A percentile compares a stretch with the other conserved stretches of the same genome.
Evolutionary conservation across 2,797 vertebrate species (phyloP).

Genomic region (Amphiprion clarkii): DNA sequence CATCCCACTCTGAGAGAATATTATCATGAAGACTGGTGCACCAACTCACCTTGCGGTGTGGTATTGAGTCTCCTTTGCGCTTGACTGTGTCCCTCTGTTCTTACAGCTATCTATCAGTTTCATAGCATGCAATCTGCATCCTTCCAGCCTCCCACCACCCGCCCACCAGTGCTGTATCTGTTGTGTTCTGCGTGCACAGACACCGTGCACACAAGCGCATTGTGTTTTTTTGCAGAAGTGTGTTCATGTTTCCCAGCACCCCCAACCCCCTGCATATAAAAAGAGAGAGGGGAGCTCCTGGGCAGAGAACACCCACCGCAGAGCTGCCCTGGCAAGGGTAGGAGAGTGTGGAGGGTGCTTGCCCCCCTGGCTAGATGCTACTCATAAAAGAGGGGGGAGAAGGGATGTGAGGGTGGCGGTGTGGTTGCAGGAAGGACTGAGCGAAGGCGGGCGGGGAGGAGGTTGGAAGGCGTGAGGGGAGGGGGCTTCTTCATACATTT

Average conservation of each 20-base stretch:
- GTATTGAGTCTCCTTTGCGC: constrained; percentile 77
- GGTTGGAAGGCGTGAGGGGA: constrained; percentile 40
- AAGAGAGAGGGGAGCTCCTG: constrained; percentile 76
- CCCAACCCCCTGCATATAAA: constrained; percentile 39
- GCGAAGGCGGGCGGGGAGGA: constrained; percentile 59
- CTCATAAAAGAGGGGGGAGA: constrained; percentile 63
- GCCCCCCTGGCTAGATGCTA: constrained; percentile 76
- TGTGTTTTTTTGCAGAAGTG: constrained; percentile 57
- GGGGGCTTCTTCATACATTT: constrained; percentile 88
- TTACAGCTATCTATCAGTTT: constrained; percentile 82
- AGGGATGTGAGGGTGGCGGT: constrained; percentile 53
- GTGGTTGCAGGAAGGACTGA: constrained; percentile 64
- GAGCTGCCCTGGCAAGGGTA: constrained; percentile 70
- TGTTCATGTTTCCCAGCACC: constrained; percentile 50
- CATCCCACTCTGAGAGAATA: constrained; percentile 58
- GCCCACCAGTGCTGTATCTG: constrained; percentile 73
- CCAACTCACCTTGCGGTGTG: constrained; percentile 73
- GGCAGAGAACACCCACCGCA: constrained; percentile 70
- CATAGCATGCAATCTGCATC: constrained; percentile 83
- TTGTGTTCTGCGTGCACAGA: constrained; percentile 51
- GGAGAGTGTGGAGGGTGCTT: constrained; percentile 72
- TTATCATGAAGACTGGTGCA: constrained; percentile 64
- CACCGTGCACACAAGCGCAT: constrained; percentile 44
- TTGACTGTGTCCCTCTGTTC: constrained; percentile 78
- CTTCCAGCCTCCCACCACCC: constrained; percentile 79